Base-by-base conservation (phyloP, 2,797 vertebrate genomes). In the Hirundo rustica region DNA sequence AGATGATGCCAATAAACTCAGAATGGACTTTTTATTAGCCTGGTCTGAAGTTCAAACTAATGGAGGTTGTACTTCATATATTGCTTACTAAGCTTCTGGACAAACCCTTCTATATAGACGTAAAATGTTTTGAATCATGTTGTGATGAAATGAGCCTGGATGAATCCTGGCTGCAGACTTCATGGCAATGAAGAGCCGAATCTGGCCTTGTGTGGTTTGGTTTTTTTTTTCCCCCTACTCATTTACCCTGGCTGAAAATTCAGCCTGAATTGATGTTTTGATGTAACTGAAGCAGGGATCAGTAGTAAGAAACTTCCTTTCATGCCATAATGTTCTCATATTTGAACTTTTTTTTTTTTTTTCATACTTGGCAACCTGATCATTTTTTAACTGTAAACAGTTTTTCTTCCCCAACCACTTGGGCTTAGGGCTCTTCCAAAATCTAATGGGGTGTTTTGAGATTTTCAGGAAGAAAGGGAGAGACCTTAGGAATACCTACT, bases 181-280 rank as follows among this genome's bases (percentile, higher is more conserved):
- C 13, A 12, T 32, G 34, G 21, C 34, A 62, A 2, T 23, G 73
- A 45, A 60, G 53, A 85, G 38, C 22, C 30, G 10, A 67, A 34
- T 44, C 38, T 42, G 48, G 5, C n/a, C 18, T 70, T 26, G 2
- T 58, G 7, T 2, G 5, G 25, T 16, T 26, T 47, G 18, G 22
- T 8, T 17, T 17, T 9, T 36, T 13, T 32, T 66, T 67, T 2
- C 1, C 1, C 8, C 2, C 8, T 51, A 0, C 10, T n/a, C 72
- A 9, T 62, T 81, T 71, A 5, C 12, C 9, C 36, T 38, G 26
- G 20, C 22, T 94, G 65, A 61, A 91, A 83, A 85, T 58, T 34
- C 42, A 77, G 3, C 38, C 38, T 19, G 51, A 71, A 50, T 73
- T 58, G n/a, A 48, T 76, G 29, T 48, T 93, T 82, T 30, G 22